Evolutionary conservation across 1,140 invertebrate species (phyloP), one percentile per base, ranked within the genome.

Genomic region (Drosophila pseudoananassae): DNA sequence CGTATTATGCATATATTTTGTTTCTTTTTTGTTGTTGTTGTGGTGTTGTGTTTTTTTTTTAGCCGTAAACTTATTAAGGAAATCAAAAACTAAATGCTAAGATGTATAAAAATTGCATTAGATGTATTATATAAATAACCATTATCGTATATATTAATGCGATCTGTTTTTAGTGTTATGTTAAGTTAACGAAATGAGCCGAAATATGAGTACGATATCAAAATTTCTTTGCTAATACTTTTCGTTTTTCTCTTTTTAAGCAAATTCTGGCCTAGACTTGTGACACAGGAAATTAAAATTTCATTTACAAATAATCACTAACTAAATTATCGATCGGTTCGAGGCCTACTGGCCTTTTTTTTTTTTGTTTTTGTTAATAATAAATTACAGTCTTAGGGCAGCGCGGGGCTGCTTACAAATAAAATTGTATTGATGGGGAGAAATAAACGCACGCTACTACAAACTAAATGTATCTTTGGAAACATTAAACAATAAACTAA

Each of bases 381-480:
- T 84, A 85, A 85, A 84, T 88, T 87, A 87, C 82, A 87, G 82
- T 87, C 82, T 87, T 87, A 77, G 43, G 64, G 69, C 61, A 78
- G 55, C 58, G 9, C 46, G 17, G 12, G 47, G 68, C 60, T 71
- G 71, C 73, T 73, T 77, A 81, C 73, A 82, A 70, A 51, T 55
- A 57, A 77, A 77, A 77, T 50, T 74, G 63, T 66, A 61, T 69
- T 53, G 57, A 72, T 65, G 47, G 33, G n/a, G 8, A 5, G 63
- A 66, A 64, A 66, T 64, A 59, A 78, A 70, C 49, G 68, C 63
- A 82, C 75, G 74, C 74, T 68, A 79, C 78, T 76, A 81, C 73
- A 61, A 83, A 85, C 82, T 85, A 85, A 78, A 85, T 63, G 64
- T 87, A 88, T 88, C 83, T 88, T 88, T 88, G 83, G 83, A 88